Percentiles rank a stretch among this genome's conserved stretches.
These are phyloP conservation scores for Lutraria rhynchaena DNA, from an alignment of 1,140 invertebrate genomes.

Conservation along the genomic window DNA sequence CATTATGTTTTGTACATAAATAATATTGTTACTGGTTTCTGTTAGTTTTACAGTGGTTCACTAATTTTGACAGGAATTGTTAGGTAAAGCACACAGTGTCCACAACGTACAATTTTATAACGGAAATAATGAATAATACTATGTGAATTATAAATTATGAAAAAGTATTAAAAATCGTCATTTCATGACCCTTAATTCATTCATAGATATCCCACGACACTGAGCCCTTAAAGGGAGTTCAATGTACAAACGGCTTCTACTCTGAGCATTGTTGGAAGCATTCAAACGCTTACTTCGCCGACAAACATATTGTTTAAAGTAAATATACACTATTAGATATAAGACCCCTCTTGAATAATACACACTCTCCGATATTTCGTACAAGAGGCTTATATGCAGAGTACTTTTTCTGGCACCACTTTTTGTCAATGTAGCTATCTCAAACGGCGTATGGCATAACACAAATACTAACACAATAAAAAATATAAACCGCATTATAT, in stretches of 20 bases:
- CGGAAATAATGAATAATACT: neutral
- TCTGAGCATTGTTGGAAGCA: neutral
- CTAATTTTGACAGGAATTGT: too few relatives aligned
- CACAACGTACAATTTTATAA: neutral
- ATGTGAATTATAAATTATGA: neutral
- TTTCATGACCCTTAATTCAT: constrained; percentile 26
- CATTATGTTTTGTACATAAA: too few relatives aligned
- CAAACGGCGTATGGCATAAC: constrained; percentile 53
- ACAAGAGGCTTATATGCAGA: neutral
- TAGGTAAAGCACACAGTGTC: too few relatives aligned
- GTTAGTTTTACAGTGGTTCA: too few relatives aligned
- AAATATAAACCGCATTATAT: constrained; percentile 53
- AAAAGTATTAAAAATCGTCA: neutral
- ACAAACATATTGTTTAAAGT: constrained; percentile 58
- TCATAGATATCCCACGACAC: constrained; percentile 39
- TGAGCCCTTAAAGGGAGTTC: constrained; percentile 30
- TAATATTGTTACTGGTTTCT: too few relatives aligned
- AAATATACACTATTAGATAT: constrained; percentile 42
- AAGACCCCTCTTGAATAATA: constrained; percentile 39
- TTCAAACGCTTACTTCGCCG: constrained; percentile 21
- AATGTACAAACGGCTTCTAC: constrained; percentile 8
- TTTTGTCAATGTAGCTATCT: constrained; percentile 34
- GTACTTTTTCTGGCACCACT: neutral
- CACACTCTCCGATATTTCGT: constrained; percentile 26
- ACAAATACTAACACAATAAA: constrained; percentile 51